Evolutionary conservation across 2,888 invertebrate species (phyloP).

Genomic region (Nomada hirtipes): DNA sequence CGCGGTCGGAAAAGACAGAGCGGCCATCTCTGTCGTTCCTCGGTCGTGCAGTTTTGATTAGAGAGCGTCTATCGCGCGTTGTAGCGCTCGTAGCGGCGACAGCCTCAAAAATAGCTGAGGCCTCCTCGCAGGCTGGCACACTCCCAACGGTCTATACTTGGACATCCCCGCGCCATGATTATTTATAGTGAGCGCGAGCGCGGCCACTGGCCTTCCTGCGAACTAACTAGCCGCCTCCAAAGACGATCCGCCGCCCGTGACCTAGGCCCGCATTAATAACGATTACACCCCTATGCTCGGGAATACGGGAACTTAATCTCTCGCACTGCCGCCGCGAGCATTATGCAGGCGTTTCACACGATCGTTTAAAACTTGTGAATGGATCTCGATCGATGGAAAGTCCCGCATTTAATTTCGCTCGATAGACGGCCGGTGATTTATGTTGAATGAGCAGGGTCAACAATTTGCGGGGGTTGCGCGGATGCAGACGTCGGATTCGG

Average conservation of each 20-base stretch:
- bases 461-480: not conserved
- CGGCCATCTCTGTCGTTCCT: conserved; percentile 54
- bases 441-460: conserved; percentile 1
- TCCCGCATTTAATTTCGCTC: not conserved
- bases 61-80: conserved; percentile 75
- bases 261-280: conserved; percentile 85
- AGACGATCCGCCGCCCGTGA: conserved; percentile 85
- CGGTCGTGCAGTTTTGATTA: conserved; percentile 60
- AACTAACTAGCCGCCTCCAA: conserved; percentile 84
- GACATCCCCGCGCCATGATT: conserved; percentile 90
- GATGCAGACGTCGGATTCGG: not conserved
- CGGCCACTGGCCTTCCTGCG: conserved; percentile 86
- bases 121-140: conserved; percentile 87
- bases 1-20: conserved; percentile 41
- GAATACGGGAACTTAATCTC: conserved; percentile 45
- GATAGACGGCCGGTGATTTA: conserved; percentile 1
- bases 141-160: conserved; percentile 95
- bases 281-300: conserved; percentile 66
- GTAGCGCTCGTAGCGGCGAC: conserved; percentile 79
- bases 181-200: conserved; percentile 88
- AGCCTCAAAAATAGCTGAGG: conserved; percentile 83
- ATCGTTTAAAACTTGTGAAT: not conserved
- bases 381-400: not conserved
- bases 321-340: not conserved
- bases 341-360: not conserved